Evolutionary conservation across 2,888 invertebrate genomes (phyloP).

Genomic region (Macroteleia sp.): DNA sequence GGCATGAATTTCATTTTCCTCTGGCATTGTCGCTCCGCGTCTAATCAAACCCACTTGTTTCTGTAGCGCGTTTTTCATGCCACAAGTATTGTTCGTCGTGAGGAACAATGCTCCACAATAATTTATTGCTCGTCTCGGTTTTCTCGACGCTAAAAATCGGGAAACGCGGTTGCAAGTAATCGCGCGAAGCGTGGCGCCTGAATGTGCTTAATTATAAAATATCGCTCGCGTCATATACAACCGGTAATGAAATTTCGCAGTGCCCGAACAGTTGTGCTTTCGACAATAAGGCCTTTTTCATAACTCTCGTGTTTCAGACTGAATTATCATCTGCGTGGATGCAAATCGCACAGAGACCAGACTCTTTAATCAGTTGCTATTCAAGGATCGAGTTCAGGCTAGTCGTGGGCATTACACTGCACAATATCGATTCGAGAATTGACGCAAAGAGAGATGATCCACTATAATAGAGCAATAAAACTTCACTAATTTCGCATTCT

Average conservation of each 20-base stretch:
- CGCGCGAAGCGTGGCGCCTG: constrained; percentile 10
- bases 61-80: background rate
- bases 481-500: too few relatives aligned
- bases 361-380: constrained; percentile 56
- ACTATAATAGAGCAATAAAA: too few relatives aligned
- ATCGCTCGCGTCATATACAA: constrained; percentile 8
- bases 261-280: background rate
- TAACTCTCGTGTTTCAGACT: constrained; percentile 30
- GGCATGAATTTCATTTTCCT: constrained; percentile 29
- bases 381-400: constrained; percentile 25
- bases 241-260: constrained; percentile 11
- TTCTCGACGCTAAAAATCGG: constrained; percentile 8
- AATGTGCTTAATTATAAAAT: constrained; percentile 38
- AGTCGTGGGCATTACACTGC: too few relatives aligned
- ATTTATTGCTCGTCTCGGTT: constrained; percentile 17
- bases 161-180: constrained; percentile 22
- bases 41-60: constrained; percentile 26
- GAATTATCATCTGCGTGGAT: constrained; percentile 45
- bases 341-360: constrained; percentile 26
- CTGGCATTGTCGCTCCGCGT: constrained; percentile 4
- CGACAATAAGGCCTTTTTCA: constrained; percentile 32
- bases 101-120: constrained; percentile 8
- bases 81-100: constrained; percentile 15
- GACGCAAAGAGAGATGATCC: too few relatives aligned
- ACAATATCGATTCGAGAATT: too few relatives aligned